A percentile compares a stretch with the other conserved stretches of the same genome.
These are phyloP conservation scores for Uloborus plumipes DNA, from an alignment of 2,888 invertebrate genomes.

Conservation along the genomic window DNA sequence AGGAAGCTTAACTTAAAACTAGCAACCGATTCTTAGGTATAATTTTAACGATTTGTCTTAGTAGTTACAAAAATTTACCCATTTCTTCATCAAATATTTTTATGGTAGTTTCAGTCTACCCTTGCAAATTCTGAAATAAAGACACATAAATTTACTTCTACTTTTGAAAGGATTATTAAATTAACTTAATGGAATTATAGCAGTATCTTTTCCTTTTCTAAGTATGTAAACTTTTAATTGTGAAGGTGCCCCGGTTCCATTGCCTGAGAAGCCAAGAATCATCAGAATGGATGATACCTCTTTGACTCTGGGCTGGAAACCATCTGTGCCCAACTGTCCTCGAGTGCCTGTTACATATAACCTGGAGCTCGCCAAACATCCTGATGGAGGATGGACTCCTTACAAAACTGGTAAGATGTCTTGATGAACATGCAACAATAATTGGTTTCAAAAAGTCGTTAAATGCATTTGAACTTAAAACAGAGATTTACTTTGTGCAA, in stretches of 20 bases:
- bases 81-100: too few relatives aligned
- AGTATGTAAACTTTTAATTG: background rate
- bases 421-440: background rate
- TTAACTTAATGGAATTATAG: too few relatives aligned
- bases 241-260: slow-evolving; percentile 84
- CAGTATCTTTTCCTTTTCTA: background rate
- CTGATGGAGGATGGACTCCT: slow-evolving; percentile 93
- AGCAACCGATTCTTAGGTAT: too few relatives aligned
- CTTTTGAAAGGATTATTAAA: too few relatives aligned
- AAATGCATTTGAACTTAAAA: too few relatives aligned
- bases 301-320: slow-evolving; percentile 92
- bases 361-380: slow-evolving; percentile 93
- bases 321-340: slow-evolving; percentile 89
- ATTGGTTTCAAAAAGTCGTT: too few relatives aligned
- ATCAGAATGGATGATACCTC: slow-evolving; percentile 91
- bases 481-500: too few relatives aligned
- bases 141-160: too few relatives aligned
- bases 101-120: background rate
- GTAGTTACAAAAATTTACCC: too few relatives aligned
- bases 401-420: slow-evolving; percentile 78
- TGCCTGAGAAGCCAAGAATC: slow-evolving; percentile 91
- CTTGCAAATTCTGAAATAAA: too few relatives aligned
- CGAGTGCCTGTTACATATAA: slow-evolving; percentile 93
- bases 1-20: too few relatives aligned
- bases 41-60: too few relatives aligned